Conservation (phyloP, 2,797 vertebrate genomes). For the Remorina albescens region DNA sequence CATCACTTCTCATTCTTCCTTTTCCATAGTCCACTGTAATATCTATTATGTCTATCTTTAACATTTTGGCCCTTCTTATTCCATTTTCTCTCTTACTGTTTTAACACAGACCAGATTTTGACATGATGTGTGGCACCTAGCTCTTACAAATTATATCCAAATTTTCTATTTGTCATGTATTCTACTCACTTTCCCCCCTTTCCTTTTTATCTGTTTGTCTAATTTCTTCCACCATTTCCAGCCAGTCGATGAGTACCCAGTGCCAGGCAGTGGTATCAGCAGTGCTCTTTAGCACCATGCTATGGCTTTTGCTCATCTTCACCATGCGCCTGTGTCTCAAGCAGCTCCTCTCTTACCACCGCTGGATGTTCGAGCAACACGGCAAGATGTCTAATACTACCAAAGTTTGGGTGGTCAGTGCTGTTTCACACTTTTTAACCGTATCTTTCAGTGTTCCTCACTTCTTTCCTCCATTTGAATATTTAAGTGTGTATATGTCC, state of each 20-base stretch:
- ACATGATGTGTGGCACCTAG: constrained; percentile 2
- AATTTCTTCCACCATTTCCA: constrained; percentile 56
- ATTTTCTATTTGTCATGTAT: background rate
- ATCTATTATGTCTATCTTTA: background rate
- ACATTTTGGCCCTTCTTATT: too few relatives aligned
- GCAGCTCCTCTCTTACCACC: constrained; percentile 92
- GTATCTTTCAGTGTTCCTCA: background rate
- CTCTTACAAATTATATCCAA: background rate
- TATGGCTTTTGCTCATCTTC: constrained; percentile 92
- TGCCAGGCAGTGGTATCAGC: constrained; percentile 89
- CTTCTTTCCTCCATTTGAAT: background rate
- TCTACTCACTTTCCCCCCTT: background rate
- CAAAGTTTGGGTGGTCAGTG: constrained; percentile 93
- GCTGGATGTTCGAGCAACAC: constrained; percentile 92
- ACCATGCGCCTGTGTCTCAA: constrained; percentile 92
- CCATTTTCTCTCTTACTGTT: background rate
- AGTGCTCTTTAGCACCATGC: constrained; percentile 89
- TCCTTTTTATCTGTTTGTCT: constrained; percentile 3
- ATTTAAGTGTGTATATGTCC: constrained; percentile 20
- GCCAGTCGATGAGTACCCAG: constrained; percentile 86
- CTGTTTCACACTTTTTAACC: background rate
- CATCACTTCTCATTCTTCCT: background rate
- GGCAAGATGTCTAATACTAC: constrained; percentile 90
- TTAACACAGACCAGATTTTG: too few relatives aligned
- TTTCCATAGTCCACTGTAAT: background rate